These are phyloP conservation scores for Galerucella calmariensis DNA, from an alignment of 2,888 invertebrate species.

Conservation along the genomic window DNA sequence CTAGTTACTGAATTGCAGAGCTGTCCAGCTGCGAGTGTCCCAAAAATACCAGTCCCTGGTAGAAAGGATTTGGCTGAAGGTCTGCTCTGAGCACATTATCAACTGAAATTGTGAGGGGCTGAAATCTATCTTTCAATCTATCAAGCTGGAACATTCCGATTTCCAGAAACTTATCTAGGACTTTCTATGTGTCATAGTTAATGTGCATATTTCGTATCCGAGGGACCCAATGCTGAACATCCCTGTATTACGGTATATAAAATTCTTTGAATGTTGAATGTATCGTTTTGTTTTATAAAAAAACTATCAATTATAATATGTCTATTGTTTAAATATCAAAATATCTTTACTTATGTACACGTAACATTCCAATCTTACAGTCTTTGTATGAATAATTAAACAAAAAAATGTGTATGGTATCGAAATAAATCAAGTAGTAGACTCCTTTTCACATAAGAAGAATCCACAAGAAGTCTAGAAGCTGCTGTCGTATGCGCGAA, in stretches of 20 bases:
- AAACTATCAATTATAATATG: background rate
- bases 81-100: background rate
- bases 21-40: no score
- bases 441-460: no score
- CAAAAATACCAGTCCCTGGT: no score
- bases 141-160: no score
- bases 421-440: background rate
- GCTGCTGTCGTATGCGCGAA: no score
- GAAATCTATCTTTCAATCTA: background rate
- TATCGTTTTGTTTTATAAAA: background rate
- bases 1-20: background rate
- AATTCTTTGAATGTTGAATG: no score
- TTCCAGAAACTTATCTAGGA: no score
- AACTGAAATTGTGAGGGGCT: background rate
- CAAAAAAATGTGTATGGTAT: background rate
- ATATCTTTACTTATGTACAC: background rate
- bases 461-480: no score
- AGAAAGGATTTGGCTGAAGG: background rate
- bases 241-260: no score
- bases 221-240: no score
- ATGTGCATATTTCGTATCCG: no score
- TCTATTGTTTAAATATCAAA: background rate
- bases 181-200: no score
- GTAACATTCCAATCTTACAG: background rate
- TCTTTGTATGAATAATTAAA: constrained; percentile 6